A percentile compares a stretch with the other conserved stretches of the same genome.
Conservation (phyloP, 2,113 vertebrate species). For the Turdus rufiventris region DNA sequence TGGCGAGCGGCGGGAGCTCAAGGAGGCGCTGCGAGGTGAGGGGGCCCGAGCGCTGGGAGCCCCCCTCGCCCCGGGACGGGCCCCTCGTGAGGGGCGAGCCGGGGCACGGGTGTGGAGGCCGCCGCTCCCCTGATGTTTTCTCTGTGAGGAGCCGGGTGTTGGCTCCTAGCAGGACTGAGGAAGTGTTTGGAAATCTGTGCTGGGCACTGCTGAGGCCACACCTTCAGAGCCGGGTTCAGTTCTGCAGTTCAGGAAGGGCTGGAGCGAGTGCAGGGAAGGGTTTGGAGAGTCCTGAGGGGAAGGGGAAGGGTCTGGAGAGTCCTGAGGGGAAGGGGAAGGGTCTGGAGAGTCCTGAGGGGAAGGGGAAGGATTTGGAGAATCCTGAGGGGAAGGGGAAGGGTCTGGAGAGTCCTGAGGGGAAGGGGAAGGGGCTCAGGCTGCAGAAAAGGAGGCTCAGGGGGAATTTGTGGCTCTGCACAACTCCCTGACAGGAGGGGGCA, state of each 20-base stretch:
- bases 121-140: neutral
- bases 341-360: neutral
- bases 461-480: too few species aligned
- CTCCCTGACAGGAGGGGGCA: too few species aligned
- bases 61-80: neutral
- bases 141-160: neutral
- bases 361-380: neutral
- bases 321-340: neutral
- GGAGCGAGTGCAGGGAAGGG: neutral
- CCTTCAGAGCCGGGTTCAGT: neutral
- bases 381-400: neutral
- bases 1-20: slow-evolving; percentile 46
- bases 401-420: neutral
- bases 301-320: neutral
- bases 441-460: too few species aligned
- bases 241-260: neutral
- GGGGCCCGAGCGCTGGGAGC: neutral
- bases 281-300: neutral
- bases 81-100: neutral
- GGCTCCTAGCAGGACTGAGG: neutral
- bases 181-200: neutral
- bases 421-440: too few species aligned
- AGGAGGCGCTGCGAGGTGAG: slow-evolving; percentile 71
- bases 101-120: neutral
- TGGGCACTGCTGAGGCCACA: neutral